These are phyloP conservation scores for Sialis fuliginosa DNA, from an alignment of 2,888 invertebrate species.

Conservation along the genomic window DNA sequence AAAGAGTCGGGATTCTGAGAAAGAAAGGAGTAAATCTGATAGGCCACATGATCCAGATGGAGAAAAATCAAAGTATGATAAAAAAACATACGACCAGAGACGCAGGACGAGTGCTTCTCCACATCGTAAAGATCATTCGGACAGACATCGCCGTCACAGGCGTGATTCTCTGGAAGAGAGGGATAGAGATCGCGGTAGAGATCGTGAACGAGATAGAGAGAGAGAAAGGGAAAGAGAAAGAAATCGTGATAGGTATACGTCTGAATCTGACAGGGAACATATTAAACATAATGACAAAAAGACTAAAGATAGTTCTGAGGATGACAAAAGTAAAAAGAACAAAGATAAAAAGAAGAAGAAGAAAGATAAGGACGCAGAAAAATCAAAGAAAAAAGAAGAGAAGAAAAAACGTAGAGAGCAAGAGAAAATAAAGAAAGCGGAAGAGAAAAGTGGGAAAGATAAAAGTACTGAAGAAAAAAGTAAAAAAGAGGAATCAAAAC, in stretches of 20 bases:
- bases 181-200: conserved; percentile 15
- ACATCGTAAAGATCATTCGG: neutral
- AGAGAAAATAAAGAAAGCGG: conserved; percentile 35
- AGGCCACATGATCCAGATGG: conserved; percentile 5
- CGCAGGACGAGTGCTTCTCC: neutral
- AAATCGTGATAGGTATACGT: conserved; percentile 21
- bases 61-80: conserved; percentile 8
- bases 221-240: conserved; percentile 12
- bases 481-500: conserved; percentile 17
- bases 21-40: conserved; percentile 4
- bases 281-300: conserved; percentile 13
- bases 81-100: conserved; percentile 3
- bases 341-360: conserved; percentile 35
- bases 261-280: conserved; percentile 10
- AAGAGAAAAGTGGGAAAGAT: conserved; percentile 32
- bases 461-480: conserved; percentile 20
- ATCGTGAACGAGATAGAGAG: conserved; percentile 10
- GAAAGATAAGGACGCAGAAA: conserved; percentile 30
- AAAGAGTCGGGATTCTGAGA: conserved; percentile 3
- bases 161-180: conserved; percentile 22
- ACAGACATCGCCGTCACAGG: neutral
- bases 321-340: conserved; percentile 18
- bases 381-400: conserved; percentile 26
- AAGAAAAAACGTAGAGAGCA: conserved; percentile 31
- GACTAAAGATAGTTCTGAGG: conserved; percentile 23